Percentiles rank a stretch among this genome's conserved stretches.
Conservation (phyloP, 2,888 invertebrate genomes). For the Trissoscelio sp. region DNA sequence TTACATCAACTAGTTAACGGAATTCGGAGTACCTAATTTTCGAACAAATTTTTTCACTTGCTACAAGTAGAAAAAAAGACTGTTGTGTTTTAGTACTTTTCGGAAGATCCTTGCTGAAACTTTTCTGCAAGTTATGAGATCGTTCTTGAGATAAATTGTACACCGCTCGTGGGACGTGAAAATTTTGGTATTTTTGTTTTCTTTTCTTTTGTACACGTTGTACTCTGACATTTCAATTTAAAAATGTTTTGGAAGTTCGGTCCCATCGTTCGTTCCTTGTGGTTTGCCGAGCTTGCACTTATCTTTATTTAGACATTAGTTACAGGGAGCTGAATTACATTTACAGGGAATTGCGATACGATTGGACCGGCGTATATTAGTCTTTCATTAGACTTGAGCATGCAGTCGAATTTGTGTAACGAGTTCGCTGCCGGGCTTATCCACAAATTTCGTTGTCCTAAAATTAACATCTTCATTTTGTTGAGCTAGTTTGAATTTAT, state of each 20-base stretch:
- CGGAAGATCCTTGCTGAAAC: background rate
- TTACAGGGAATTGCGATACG: slow-evolving; percentile 15
- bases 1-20: no score
- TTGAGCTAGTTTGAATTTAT: background rate
- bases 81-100: no score
- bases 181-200: slow-evolving; percentile 17
- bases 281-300: slow-evolving; percentile 1
- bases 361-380: slow-evolving; percentile 43
- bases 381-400: slow-evolving; percentile 44
- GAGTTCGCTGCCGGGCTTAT: slow-evolving; percentile 30
- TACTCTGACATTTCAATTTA: slow-evolving; percentile 12
- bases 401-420: slow-evolving; percentile 44
- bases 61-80: no score
- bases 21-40: no score
- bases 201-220: background rate
- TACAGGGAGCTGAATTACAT: slow-evolving; percentile 28
- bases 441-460: slow-evolving; percentile 38
- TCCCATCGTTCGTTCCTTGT: background rate
- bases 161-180: slow-evolving; percentile 12
- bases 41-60: no score
- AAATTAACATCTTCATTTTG: slow-evolving; percentile 32
- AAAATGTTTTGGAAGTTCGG: slow-evolving; percentile 26
- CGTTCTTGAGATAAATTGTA: slow-evolving; percentile 26
- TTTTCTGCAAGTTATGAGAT: slow-evolving; percentile 36
- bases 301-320: slow-evolving; percentile 46